These are phyloP conservation scores for Tinamus guttatus DNA, from an alignment of 2,113 vertebrate genomes.

Conservation along the genomic window DNA sequence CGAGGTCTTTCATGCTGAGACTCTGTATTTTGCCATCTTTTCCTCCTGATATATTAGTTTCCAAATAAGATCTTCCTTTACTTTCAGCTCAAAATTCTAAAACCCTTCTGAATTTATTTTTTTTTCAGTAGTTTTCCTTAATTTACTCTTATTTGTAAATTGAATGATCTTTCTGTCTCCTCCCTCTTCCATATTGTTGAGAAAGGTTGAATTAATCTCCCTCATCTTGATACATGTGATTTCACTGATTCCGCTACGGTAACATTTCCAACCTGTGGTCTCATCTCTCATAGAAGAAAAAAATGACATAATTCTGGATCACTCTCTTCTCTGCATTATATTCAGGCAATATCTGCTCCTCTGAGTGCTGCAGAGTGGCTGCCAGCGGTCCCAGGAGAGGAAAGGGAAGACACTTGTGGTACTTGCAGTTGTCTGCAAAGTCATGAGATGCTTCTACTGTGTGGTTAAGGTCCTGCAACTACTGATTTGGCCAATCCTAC, in stretches of 20 bases:
- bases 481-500: background rate
- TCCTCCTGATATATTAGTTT: background rate
- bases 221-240: rapidly evolving
- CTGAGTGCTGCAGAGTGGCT: rapidly evolving
- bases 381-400: rapidly evolving
- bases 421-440: background rate
- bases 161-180: background rate
- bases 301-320: rapidly evolving
- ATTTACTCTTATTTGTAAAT: background rate
- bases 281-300: rapidly evolving
- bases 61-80: background rate
- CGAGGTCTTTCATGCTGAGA: background rate
- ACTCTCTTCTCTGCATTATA: rapidly evolving
- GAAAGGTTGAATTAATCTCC: background rate
- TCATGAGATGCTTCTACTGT: rapidly evolving
- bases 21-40: background rate
- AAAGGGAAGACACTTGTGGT: rapidly evolving
- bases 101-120: background rate
- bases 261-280: background rate
- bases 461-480: rapidly evolving
- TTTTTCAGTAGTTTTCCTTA: background rate
- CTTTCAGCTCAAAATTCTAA: background rate
- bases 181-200: background rate
- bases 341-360: rapidly evolving
- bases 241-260: background rate